Evolutionary conservation across 2,888 invertebrate species (phyloP).

Genomic region (Nasonovia ribisnigri): DNA sequence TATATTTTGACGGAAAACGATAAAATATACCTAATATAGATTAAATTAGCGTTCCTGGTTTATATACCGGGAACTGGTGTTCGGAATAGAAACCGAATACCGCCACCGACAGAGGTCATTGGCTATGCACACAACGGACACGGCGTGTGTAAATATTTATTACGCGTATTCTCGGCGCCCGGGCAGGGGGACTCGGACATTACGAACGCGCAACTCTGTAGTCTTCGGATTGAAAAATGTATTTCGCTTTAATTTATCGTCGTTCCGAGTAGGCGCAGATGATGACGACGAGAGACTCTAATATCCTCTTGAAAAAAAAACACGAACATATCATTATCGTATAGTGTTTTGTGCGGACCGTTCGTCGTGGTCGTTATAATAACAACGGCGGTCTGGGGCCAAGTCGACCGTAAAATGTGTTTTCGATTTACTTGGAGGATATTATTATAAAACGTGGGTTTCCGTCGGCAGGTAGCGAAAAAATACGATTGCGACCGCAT

Average conservation of each 20-base stretch:
- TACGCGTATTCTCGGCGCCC: not conserved
- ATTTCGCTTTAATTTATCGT: not conserved
- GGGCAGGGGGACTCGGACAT: not conserved
- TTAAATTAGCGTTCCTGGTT: not conserved
- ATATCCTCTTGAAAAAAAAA: no score
- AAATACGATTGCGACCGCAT: not conserved
- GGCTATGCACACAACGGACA: not conserved
- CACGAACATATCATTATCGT: no score
- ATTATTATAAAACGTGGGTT: not conserved
- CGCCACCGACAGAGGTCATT: not conserved
- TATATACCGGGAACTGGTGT: not conserved
- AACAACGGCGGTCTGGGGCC: not conserved
- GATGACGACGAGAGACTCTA: not conserved
- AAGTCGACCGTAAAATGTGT: not conserved
- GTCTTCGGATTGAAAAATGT: not conserved
- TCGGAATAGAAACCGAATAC: not conserved
- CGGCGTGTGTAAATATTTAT: conserved; percentile 11
- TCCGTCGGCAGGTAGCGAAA: not conserved
- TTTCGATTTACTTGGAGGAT: not conserved
- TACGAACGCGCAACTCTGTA: no score
- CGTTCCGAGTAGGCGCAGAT: not conserved
- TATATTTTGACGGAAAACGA: not conserved
- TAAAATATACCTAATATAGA: not conserved
- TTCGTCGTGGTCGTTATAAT: not conserved
- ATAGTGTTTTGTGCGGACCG: not conserved